Evolutionary conservation across 2,113 vertebrate species (phyloP).

Genomic region (Hiodon tergisus): DNA sequence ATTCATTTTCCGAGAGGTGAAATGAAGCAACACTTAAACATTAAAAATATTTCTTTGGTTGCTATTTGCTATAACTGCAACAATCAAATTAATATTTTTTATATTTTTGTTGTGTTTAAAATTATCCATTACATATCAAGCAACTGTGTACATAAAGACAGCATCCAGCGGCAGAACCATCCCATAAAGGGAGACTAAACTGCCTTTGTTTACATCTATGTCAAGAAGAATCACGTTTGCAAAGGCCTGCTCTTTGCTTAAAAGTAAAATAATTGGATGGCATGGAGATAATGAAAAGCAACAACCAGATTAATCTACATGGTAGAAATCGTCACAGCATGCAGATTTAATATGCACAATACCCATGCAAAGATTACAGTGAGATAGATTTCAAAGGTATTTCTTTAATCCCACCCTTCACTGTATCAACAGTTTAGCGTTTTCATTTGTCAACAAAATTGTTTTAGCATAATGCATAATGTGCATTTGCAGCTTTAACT

Average conservation of each 20-base stretch:
- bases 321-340: not conserved
- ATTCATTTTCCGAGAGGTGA: no score
- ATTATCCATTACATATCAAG: not conserved
- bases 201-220: not conserved
- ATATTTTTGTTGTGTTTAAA: no score
- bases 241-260: not conserved
- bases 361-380: conserved; percentile 51
- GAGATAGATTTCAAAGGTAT: conserved; percentile 20
- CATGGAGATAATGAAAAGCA: conserved; percentile 60
- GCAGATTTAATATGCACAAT: conserved; percentile 67
- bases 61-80: no score
- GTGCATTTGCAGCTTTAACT: conserved; percentile 54
- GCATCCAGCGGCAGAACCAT: not conserved
- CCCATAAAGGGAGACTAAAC: not conserved
- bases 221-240: conserved; percentile 1
- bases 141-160: not conserved
- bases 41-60: no score
- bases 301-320: conserved; percentile 29
- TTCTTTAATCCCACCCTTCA: conserved; percentile 59
- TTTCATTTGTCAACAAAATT: conserved; percentile 64
- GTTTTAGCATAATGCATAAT: conserved; percentile 50
- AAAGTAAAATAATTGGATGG: conserved; percentile 33
- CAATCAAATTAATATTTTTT: no score
- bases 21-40: no score
- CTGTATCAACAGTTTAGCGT: conserved; percentile 57